Conservation (phyloP, 2,888 invertebrate genomes). For the Drosophila anceps region DNA sequence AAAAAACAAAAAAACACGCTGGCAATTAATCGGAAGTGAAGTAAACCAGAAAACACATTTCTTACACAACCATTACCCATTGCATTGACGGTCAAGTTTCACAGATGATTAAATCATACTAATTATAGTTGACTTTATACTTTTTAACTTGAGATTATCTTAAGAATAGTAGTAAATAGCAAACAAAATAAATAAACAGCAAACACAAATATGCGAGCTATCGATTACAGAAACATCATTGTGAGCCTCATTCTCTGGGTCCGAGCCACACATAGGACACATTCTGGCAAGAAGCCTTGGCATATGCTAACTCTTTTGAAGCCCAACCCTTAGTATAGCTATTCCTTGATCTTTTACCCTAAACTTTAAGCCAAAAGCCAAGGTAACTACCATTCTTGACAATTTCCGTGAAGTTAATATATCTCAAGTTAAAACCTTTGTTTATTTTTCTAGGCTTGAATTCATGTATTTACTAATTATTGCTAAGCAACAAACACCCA, state of each 20-base stretch:
- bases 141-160: neutral
- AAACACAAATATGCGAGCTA: neutral
- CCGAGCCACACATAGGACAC: neutral
- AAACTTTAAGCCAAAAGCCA: no score
- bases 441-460: no score
- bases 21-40: constrained; percentile 11
- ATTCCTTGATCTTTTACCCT: no score
- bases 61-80: neutral
- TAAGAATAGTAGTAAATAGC: neutral
- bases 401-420: no score
- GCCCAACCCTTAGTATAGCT: no score
- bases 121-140: neutral
- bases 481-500: no score
- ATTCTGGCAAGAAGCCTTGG: neutral
- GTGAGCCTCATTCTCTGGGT: neutral
- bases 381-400: no score
- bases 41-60: constrained; percentile 6
- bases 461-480: no score
- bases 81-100: neutral
- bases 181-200: neutral
- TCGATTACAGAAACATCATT: neutral
- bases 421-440: no score
- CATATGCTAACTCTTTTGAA: no score
- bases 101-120: constrained; percentile 4
- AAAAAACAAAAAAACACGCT: constrained; percentile 12